Percentiles rank a stretch among this genome's conserved stretches.
Conservation (phyloP, 2,113 vertebrate species). For the Drymodes brunneopygia region DNA sequence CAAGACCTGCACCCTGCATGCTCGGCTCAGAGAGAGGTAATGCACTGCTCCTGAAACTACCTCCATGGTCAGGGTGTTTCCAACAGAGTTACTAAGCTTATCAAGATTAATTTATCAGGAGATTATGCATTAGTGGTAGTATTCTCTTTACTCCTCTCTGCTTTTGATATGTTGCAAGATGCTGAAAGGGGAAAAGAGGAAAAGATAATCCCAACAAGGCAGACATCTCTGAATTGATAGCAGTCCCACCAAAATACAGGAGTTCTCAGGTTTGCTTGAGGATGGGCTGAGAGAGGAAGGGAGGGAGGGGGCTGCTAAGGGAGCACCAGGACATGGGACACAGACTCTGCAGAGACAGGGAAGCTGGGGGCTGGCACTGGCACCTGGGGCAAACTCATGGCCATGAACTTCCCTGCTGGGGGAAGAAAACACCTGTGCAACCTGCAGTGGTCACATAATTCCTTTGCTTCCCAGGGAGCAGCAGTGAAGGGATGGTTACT, state of each 20-base stretch:
- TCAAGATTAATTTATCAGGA: not conserved
- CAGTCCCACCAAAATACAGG: not conserved
- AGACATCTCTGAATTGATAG: not conserved
- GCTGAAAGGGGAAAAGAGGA: not conserved
- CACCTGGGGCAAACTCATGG: not conserved
- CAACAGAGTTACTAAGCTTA: not conserved
- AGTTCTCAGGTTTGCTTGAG: not conserved
- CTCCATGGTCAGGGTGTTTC: not conserved
- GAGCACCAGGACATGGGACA: not conserved
- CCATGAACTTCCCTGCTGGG: not conserved
- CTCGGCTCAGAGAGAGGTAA: accelerated
- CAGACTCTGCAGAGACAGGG: not conserved
- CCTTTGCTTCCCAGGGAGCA: not conserved
- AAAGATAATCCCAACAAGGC: not conserved
- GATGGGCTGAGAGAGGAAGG: not conserved
- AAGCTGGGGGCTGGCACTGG: not conserved
- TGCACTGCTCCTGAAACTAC: not conserved
- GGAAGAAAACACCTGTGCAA: accelerated
- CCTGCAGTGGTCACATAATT: not conserved
- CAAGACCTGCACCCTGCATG: not conserved
- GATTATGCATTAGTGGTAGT: not conserved
- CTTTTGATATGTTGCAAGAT: not conserved
- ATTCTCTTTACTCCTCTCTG: not conserved
- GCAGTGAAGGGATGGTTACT: not conserved
- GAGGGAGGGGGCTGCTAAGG: not conserved